These are phyloP conservation scores for Sebastes paucispinis DNA, from an alignment of 2,797 vertebrate species.

Conservation along the genomic window DNA sequence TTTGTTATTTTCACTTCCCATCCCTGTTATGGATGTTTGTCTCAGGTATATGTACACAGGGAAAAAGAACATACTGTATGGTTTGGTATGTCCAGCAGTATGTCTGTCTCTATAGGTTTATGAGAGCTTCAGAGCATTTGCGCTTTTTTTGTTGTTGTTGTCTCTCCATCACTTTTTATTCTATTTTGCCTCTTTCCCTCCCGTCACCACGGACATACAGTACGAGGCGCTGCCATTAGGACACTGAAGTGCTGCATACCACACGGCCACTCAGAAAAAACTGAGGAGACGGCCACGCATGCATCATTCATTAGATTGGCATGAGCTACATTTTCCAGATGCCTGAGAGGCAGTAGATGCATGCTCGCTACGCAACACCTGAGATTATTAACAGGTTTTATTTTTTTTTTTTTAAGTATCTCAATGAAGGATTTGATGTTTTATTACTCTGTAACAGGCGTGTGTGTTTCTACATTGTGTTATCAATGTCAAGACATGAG, in stretches of 20 bases:
- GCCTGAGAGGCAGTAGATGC: background rate
- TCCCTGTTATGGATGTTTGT: background rate
- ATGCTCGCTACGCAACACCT: background rate
- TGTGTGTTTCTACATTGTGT: constrained; percentile 1
- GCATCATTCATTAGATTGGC: background rate
- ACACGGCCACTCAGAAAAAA: background rate
- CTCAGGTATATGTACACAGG: background rate
- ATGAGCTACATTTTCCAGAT: constrained; percentile 12
- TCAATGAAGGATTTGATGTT: constrained; percentile 16
- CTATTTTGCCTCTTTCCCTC: background rate
- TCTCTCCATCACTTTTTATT: background rate
- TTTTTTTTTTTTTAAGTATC: background rate
- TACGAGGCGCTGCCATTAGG: background rate
- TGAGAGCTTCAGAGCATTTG: background rate
- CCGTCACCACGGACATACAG: background rate
- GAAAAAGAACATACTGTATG: background rate
- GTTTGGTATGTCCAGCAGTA: background rate
- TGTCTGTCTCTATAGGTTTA: background rate
- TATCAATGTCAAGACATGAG: constrained; percentile 5
- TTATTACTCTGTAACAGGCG: constrained; percentile 2
- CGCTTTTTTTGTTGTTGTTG: too few relatives aligned
- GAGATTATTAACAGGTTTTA: background rate
- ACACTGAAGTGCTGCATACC: constrained; percentile 20
- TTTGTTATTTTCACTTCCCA: background rate
- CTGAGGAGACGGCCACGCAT: background rate